These are phyloP conservation scores for Chloroceryle aenea DNA, from an alignment of 2,113 vertebrate genomes.

Conservation along the genomic window DNA sequence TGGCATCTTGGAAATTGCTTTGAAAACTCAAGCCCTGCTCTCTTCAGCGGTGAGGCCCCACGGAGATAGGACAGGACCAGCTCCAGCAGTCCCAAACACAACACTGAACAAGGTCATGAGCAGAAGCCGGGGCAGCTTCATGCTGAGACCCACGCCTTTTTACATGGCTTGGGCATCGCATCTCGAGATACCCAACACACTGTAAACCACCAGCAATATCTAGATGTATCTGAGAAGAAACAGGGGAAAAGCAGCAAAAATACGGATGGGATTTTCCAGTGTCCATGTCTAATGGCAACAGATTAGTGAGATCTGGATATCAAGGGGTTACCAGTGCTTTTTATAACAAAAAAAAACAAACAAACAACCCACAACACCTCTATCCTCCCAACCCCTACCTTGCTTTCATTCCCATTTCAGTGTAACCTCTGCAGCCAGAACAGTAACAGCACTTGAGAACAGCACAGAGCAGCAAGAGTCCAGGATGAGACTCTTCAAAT, in stretches of 20 bases:
- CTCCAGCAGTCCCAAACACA: not conserved
- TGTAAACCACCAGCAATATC: not conserved
- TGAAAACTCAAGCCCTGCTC: not conserved
- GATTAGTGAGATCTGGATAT: not conserved
- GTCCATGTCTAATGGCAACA: not conserved
- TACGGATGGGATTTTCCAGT: not conserved
- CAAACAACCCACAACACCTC: not conserved
- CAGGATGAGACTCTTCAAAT: not conserved
- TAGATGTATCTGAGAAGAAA: rapidly evolving
- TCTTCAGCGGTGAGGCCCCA: not conserved
- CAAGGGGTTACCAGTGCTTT: not conserved
- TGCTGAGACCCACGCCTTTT: rapidly evolving
- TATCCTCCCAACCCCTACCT: not conserved
- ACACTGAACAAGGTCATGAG: not conserved
- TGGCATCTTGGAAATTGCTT: not conserved
- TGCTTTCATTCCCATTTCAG: not conserved
- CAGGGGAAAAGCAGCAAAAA: not conserved
- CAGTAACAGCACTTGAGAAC: not conserved
- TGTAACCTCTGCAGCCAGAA: not conserved
- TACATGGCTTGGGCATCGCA: not conserved
- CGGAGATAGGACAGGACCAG: not conserved
- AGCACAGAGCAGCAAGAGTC: not conserved
- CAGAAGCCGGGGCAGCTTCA: not conserved
- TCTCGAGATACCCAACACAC: not conserved
- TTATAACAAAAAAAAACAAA: not conserved